phyloP scores from a whole-genome alignment of 2,888 invertebrate species.

The Lasioglossum marginatum region DNA sequence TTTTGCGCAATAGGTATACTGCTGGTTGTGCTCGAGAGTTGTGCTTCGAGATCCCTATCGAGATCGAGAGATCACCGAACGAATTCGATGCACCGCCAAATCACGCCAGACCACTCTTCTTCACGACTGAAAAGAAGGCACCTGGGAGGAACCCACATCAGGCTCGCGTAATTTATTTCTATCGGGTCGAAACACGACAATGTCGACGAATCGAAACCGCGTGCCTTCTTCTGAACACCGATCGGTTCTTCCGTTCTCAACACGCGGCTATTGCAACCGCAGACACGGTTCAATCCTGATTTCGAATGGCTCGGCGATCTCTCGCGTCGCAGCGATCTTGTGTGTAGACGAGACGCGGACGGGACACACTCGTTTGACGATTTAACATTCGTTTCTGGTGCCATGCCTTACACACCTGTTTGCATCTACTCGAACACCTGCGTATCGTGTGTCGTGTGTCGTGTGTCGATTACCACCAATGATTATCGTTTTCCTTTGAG shows the following conservation, averaged over 20 bases:
- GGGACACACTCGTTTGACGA: constrained; percentile 23
- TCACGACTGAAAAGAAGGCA: neutral
- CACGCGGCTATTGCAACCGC: neutral
- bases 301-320: constrained; percentile 3
- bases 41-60: constrained; percentile 30
- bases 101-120: neutral
- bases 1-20: constrained; percentile 84
- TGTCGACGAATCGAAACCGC: neutral
- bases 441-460: neutral
- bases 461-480: constrained; percentile 8
- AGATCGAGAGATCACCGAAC: constrained; percentile 25
- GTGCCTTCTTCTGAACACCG: neutral
- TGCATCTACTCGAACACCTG: neutral
- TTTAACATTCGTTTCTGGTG: constrained; percentile 16
- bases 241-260: neutral
- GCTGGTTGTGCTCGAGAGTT: constrained; percentile 57
- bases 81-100: neutral
- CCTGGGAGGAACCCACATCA: neutral
- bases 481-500: constrained; percentile 6
- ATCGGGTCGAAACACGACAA: neutral
- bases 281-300: neutral
- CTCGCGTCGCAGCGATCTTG: constrained; percentile 29
- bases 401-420: neutral
- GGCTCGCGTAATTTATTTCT: neutral
- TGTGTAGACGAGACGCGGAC: constrained; percentile 23